Evolutionary conservation across 2,113 vertebrate genomes (phyloP), one percentile per base, ranked within the genome.

Genomic region (Ariopsis seemanni): DNA sequence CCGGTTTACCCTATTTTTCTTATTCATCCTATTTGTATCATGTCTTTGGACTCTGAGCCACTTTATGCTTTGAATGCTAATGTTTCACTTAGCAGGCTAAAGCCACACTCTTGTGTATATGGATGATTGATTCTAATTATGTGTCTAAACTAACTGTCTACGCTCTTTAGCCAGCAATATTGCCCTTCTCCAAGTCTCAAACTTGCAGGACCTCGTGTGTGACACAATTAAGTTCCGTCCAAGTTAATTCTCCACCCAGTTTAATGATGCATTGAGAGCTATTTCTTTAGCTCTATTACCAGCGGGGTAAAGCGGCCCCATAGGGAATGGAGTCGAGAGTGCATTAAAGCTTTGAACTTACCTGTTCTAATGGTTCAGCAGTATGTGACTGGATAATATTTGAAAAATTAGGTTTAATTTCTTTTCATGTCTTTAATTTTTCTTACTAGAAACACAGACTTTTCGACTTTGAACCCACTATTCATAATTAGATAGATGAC

Each of bases 241-340:
- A 91, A 93, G 92, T 93, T 94, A 93, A 95, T 94, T 94, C 92
- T 89, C 79, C 62, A 92, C 89, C 92, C 87, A 91, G 93, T 94
- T 95, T 93, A 95, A 95, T 94, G 93, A 93, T 93, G 93, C 94
- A 93, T 91, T 86, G 88, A 92, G 90, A 93, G 92, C 91, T 91
- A 89, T 93, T 94, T 93, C 71, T 93, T 94, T 91, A 58, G 89
- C 91, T 88, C 88, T 89, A 92, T 90, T 90, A 92, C 91, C 87
- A 86, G 90, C 83, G 80, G 77, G 58, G 53, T 75, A 74, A 71
- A 84, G 86, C 65, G 90, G 90, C 92, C 92, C 79, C 91, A 65
- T 77, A 2, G 93, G 90, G 90, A 92, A 90, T 89, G 1, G 71
- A 89, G 90, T 85, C 89, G 89, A 90, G 91, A 90, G 84, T 86